Conservation (phyloP, 1,140 invertebrate genomes). For the Subanguina moxae region DNA sequence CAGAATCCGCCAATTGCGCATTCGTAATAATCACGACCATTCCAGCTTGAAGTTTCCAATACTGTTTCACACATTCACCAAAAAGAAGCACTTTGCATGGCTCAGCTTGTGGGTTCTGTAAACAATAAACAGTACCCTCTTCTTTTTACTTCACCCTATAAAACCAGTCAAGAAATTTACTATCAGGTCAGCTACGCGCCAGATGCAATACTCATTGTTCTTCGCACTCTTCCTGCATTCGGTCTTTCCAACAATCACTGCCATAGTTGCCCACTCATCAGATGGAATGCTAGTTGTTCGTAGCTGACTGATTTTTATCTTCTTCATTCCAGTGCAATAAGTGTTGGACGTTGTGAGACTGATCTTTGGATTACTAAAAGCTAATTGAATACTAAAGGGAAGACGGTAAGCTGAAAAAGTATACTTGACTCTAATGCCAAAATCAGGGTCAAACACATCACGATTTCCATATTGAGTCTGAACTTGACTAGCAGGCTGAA, state of each 20-base stretch:
- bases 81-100: constrained; percentile 50
- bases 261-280: constrained; percentile 47
- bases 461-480: too few species aligned
- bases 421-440: constrained; percentile 26
- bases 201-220: constrained; percentile 56
- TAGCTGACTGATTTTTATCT: constrained; percentile 22
- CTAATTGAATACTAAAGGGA: background rate
- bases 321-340: constrained; percentile 30
- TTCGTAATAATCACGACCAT: constrained; percentile 33
- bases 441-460: constrained; percentile 20
- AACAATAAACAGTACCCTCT: constrained; percentile 10
- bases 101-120: constrained; percentile 35
- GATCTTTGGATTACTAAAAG: constrained; percentile 33
- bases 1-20: constrained; percentile 6
- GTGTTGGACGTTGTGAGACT: constrained; percentile 27
- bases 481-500: too few species aligned
- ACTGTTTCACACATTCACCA: constrained; percentile 49
- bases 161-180: constrained; percentile 22
- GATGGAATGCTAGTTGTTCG: background rate
- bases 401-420: background rate
- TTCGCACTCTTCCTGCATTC: constrained; percentile 51
- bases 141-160: too few species aligned
- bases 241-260: constrained; percentile 49
- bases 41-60: constrained; percentile 54
- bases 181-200: constrained; percentile 35